phyloP scores from a whole-genome alignment of 2,113 vertebrate species.

The Scolopax mira region DNA sequence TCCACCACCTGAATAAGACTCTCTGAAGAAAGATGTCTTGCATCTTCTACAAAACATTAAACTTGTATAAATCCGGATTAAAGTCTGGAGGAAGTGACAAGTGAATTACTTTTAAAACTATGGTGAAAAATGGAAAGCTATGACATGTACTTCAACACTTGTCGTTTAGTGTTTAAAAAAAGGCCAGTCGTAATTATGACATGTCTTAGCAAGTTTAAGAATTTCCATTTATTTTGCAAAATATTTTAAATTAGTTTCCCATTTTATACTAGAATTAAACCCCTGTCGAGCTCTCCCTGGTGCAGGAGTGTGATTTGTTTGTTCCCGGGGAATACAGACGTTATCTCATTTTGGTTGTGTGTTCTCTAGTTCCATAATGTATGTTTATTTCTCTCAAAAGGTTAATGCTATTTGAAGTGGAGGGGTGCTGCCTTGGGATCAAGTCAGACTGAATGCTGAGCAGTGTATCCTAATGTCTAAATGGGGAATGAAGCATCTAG shows the following conservation, averaged over 20 bases:
- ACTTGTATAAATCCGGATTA: constrained; percentile 17
- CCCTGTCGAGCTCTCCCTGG: neutral
- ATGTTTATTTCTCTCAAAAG: constrained; percentile 55
- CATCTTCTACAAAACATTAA: constrained; percentile 35
- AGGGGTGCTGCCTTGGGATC: constrained; percentile 65
- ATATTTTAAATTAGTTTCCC: neutral
- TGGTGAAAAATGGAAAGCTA: constrained; percentile 36
- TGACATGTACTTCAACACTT: neutral
- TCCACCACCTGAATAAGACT: constrained; percentile 24
- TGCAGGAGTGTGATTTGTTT: neutral
- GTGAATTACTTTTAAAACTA: constrained; percentile 6
- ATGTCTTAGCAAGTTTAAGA: neutral
- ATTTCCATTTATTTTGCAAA: constrained; percentile 23
- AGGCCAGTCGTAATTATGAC: neutral
- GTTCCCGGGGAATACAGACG: neutral
- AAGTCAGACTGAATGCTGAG: constrained; percentile 63
- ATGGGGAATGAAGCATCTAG: constrained; percentile 50
- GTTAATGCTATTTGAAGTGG: constrained; percentile 65
- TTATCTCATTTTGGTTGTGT: neutral
- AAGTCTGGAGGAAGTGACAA: constrained; percentile 14
- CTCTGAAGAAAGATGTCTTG: constrained; percentile 43
- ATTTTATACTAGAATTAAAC: constrained; percentile 12
- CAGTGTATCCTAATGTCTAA: constrained; percentile 64
- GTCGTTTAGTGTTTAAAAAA: neutral
- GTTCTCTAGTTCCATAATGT: constrained; percentile 49